Base-by-base conservation (phyloP, 2,888 invertebrate species). In the Ochropleura plecta region DNA sequence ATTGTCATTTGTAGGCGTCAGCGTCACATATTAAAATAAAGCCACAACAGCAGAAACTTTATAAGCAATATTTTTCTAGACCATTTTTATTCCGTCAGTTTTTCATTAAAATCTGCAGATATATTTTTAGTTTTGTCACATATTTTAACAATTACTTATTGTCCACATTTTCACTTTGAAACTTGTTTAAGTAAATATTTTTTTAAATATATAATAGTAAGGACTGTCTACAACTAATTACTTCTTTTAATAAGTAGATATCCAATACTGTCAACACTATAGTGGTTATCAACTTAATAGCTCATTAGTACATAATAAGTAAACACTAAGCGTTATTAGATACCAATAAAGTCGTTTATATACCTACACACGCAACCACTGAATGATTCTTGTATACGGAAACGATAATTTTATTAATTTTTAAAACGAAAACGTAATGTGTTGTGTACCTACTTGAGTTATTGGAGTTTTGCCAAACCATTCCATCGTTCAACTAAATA, bases 351-450 rank as follows among this genome's bases (percentile, higher is more conserved):
- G 40, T 44, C 70, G 64, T 59, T 51, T 59, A 14, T 42, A 18
- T 40, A 51, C 40, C 59, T 60, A 60, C 30, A 60, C 70, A 42
- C 42, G 9, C 68, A 68, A 65, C 40, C 16, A 46, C 59, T 16
- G 42, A 81, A 76, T 81, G 64, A 51, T n/a, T 30, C 67, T 49
- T 76, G 59, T 70, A 70, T 60, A 64, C 20, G 5, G 18, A 30
- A 63, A 6, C 44, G 48, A 53, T 64, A 75, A 42, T n/a, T n/a
- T n/a, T n/a, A n/a, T n/a, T n/a, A n/a, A n/a, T 48, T 16, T 55
- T 30, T 40, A 51, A 46, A 64, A 42, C 46, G 20, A 42, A 70
- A 59, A 70, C 14, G 30, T n/a, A 49, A 40, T 42, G 62, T 68
- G 48, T 40, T 55, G 12, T 49, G 30, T 9, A 42, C 9, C n/a